Base-by-base conservation (phyloP, 2,888 invertebrate species). In the Scotopteryx bipunctaria region DNA sequence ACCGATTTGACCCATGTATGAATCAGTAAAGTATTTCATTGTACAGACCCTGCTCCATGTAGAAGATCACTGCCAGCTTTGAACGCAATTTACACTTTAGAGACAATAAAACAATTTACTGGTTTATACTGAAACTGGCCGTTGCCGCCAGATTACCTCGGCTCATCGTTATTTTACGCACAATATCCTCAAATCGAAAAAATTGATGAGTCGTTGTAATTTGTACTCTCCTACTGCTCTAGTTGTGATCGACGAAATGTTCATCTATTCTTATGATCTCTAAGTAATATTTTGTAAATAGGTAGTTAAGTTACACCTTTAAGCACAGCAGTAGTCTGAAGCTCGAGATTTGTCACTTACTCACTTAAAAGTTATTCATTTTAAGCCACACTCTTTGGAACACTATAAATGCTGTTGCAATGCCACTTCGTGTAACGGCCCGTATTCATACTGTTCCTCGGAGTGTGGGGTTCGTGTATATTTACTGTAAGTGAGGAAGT, bases 1-100 rank as follows among this genome's bases (percentile, higher is more conserved):
- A 32, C 16, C 33, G 21, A 9, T 8, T 8, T 17, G 25, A 17
- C 17, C 40, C 46, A 48, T 62, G 56, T 68, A 56, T 64, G 59
- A 59, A 60, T 64, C 65, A 69, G 71, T 73, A 65, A 69, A 62
- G 56, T 71, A 57, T 64, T 65, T 63, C 43, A 66, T 65, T 61
- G 60, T 54, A 43, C 45, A 5, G 14, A 29, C n/a, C 38, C n/a
- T n/a, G n/a, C n/a, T n/a, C n/a, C n/a, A n/a, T 23, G 31, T 43
- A 14, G 6, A 2, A 27, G 8, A 29, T 13, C 57, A 61, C 66
- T 64, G 67, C 63, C 66, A 61, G 38, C 63, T 62, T 46, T 56
- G 40, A 55, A 56, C 17, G 32, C 33, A 14, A 19, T 40, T 48
- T 38, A 47, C 16, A 36, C 36, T 42, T 36, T 21, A 45, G 23